Conservation (phyloP, 2,888 invertebrate genomes). For the Isotomurus palustris region DNA sequence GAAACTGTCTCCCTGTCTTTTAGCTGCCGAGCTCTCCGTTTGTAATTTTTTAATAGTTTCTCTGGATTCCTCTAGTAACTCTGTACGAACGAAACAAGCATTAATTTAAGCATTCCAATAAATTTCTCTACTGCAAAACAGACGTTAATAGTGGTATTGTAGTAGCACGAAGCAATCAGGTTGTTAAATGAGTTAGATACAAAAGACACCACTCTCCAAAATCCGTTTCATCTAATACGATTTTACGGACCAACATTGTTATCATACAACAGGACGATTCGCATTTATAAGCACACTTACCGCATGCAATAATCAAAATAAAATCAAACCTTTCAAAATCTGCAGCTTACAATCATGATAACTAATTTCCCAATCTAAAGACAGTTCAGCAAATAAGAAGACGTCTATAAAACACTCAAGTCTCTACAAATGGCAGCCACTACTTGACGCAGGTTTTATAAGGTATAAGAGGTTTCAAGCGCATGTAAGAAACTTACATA, state of each 20-base stretch:
- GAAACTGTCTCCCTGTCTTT: constrained; percentile 35
- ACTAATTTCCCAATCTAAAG: constrained; percentile 40
- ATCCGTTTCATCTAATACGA: neutral
- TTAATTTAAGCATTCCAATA: neutral
- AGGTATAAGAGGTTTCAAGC: no score
- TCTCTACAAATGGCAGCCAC: no score
- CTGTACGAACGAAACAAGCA: constrained; percentile 17
- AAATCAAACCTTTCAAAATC: constrained; percentile 44
- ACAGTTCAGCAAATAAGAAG: no score
- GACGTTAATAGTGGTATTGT: no score
- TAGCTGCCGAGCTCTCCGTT: constrained; percentile 29
- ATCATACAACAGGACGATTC: neutral
- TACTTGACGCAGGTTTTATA: no score
- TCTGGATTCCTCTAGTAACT: constrained; percentile 43
- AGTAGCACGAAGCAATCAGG: no score
- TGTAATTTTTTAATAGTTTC: constrained; percentile 38
- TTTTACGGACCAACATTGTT: no score
- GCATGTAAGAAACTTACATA: no score
- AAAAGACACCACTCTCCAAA: neutral
- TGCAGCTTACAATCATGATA: constrained; percentile 42
- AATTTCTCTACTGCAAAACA: neutral
- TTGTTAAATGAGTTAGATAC: neutral
- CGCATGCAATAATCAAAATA: constrained; percentile 13
- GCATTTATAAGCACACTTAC: neutral
- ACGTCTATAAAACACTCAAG: no score